Conservation (phyloP, 2,797 vertebrate species). For the Agapornis canus region DNA sequence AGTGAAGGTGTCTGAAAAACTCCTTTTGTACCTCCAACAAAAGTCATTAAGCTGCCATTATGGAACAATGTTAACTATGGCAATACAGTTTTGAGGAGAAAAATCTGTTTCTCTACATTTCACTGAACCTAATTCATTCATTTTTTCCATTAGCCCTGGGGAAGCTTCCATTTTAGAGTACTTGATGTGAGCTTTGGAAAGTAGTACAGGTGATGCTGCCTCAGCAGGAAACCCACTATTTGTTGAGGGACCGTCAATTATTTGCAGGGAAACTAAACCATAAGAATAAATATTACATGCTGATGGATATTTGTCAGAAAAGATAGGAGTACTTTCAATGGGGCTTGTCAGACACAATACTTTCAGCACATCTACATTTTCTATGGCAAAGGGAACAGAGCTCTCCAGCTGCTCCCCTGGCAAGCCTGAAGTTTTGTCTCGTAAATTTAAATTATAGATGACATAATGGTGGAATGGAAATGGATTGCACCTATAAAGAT, state of each 20-base stretch:
- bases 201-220: slow-evolving; percentile 43
- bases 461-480: slow-evolving; percentile 75
- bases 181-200: slow-evolving; percentile 11
- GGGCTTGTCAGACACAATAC: slow-evolving; percentile 70
- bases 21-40: neutral
- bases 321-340: slow-evolving; percentile 60
- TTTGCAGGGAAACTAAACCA: slow-evolving; percentile 68
- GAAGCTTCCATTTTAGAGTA: slow-evolving; percentile 38
- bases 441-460: slow-evolving; percentile 81
- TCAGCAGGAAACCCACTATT: slow-evolving; percentile 65
- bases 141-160: slow-evolving; percentile 16
- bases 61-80: neutral
- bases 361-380: slow-evolving; percentile 70
- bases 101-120: neutral
- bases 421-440: slow-evolving; percentile 74
- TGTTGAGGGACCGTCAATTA: slow-evolving; percentile 64
- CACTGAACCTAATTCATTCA: neutral
- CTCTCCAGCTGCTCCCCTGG: slow-evolving; percentile 75
- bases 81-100: neutral
- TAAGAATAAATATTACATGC: slow-evolving; percentile 78
- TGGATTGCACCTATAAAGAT: slow-evolving; percentile 75
- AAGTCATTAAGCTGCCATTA: neutral
- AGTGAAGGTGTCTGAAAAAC: neutral
- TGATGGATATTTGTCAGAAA: slow-evolving; percentile 78
- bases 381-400: slow-evolving; percentile 68